Evolutionary conservation across 2,888 invertebrate species (phyloP), one percentile per base, ranked within the genome.

Genomic region (Drosophila picticornis): DNA sequence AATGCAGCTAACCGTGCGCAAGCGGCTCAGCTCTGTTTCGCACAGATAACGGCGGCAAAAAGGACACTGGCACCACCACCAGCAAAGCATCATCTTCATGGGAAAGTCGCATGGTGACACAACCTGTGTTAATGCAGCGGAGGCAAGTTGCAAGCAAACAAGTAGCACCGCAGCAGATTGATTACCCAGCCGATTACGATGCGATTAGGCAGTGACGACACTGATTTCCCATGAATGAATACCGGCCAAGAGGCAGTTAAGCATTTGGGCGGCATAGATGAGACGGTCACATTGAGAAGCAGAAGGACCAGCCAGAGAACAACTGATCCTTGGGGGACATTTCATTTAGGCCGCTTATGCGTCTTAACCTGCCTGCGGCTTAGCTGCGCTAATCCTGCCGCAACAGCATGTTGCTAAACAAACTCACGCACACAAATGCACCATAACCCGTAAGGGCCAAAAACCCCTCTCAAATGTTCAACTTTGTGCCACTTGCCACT

Each of bases 1-100:
- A 91, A 91, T 88, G 80, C 83, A 81, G 78, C 85, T 90, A 92
- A 90, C 89, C 91, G 90, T 92, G 92, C 91, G 91, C 91, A 91
- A 90, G 83, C 81, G 80, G 90, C 90, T 92, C 86, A 91, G 88
- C 83, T 43, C 84, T 75, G 56, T 83, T 52, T 78, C 79, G 69
- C 81, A 72, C 69, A 85, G 88, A 90, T 90, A 91, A 83, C 83
- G 91, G 90, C 91, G 87, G 90, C 79, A 89, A 91, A 91, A 91
- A 91, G 91, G 91, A 91, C 91, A 78, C 72, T 60, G 68, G 19
- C 58, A 62, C 58, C 63, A 82, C 67, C 40, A 31, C 25, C 16
- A 31, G 31, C 11, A 31, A 13, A 46, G 27, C 58, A 64, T 64
- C 65, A 68, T 63, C 11, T 70, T 32, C 68, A 80, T 85, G 88